A percentile compares a stretch with the other conserved stretches of the same genome.
phyloP scores from a whole-genome alignment of 2,888 invertebrate species.

The Arctia plantaginis region DNA sequence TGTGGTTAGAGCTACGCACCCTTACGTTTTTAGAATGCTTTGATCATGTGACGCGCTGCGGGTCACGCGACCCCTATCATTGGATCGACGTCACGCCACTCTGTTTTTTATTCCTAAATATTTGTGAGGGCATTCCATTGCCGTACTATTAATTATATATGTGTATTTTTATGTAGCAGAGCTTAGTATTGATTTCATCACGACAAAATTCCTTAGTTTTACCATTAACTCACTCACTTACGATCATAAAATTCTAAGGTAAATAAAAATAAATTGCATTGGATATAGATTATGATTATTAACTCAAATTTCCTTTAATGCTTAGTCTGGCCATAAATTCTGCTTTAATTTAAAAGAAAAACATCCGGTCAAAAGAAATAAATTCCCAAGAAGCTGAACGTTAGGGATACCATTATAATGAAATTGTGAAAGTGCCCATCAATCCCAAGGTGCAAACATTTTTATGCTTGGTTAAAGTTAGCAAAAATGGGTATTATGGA shows the following conservation, averaged over 20 bases:
- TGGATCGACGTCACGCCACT: constrained; percentile 48
- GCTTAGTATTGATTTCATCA: background rate
- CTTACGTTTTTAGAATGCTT: constrained; percentile 45
- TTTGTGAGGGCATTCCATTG: constrained; percentile 27
- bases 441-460: too few species aligned
- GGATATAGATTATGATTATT: too few species aligned
- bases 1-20: constrained; percentile 30
- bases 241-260: background rate
- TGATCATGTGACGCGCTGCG: constrained; percentile 57
- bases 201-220: background rate
- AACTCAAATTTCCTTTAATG: too few species aligned
- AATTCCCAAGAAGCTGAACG: too few species aligned
- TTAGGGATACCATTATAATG: too few species aligned
- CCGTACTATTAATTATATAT: background rate
- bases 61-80: constrained; percentile 70
- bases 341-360: too few species aligned
- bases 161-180: background rate
- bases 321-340: too few species aligned
- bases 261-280: too few species aligned
- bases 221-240: background rate
- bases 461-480: too few species aligned
- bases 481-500: too few species aligned
- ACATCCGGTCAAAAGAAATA: too few species aligned
- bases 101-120: constrained; percentile 39
- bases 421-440: too few species aligned